Evolutionary conservation across 37 sponge, comb jelly and placozoan genomes (phyloP).

Genomic region (Corticium candelabrum): DNA sequence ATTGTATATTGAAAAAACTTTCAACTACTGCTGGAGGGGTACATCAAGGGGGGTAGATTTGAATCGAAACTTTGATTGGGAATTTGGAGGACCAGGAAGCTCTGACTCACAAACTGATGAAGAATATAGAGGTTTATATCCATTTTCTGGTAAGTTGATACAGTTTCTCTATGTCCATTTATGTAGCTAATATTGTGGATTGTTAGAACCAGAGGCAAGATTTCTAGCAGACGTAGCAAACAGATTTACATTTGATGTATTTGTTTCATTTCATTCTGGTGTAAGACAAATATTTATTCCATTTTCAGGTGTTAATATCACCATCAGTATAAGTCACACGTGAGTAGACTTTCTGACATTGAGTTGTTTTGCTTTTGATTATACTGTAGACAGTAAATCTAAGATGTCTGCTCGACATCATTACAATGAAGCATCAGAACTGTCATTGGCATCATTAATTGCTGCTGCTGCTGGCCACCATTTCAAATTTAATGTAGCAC

Average conservation of each 20-base stretch:
- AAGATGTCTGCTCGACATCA: not conserved
- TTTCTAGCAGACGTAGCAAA: not conserved
- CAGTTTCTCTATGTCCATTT: too few relatives aligned
- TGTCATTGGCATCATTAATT: not conserved
- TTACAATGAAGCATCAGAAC: not conserved
- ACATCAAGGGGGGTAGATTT: conserved; percentile 1
- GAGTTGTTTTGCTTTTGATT: not conserved
- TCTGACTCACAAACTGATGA: not conserved
- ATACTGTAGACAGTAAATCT: not conserved
- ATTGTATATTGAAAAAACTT: not conserved
- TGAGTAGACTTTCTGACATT: too few relatives aligned
- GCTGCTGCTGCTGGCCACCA: not conserved
- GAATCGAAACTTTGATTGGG: conserved; percentile 12
- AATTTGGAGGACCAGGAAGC: not conserved
- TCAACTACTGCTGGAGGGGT: conserved; percentile 13
- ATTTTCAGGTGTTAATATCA: conserved; percentile 2
- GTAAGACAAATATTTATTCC: conserved; percentile 5
- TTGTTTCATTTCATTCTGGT: conserved; percentile 6
- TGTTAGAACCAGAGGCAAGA: not conserved
- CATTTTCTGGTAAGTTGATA: too few relatives aligned
- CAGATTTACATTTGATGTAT: not conserved
- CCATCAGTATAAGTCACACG: not conserved
- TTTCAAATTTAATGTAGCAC: not conserved
- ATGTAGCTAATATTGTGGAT: too few relatives aligned
- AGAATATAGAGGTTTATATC: not conserved